Base-by-base conservation (phyloP, 1,140 invertebrate species). In the Pristionchus pacificus region DNA sequence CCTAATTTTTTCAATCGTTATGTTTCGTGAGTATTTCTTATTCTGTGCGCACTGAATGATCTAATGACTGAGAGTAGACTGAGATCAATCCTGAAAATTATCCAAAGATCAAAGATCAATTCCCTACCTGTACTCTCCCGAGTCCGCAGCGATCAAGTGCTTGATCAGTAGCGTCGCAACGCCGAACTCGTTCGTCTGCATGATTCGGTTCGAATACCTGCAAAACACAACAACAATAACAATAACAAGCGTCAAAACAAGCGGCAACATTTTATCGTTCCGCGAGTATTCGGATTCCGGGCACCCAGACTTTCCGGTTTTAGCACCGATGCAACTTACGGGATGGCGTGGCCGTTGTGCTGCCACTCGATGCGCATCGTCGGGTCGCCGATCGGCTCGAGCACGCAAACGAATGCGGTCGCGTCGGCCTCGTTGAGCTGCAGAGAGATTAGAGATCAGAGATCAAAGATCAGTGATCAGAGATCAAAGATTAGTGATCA, bases 171-270 rank as follows among this genome's bases (percentile, higher is more conserved):
- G 86, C 38, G 93, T 92, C 15, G 95, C 93, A 80, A 93, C 95
- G 60, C 93, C 93, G 83, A 97, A 97, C 83, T 97, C 93, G 80
- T 95, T 92, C 90, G 94, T 92, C 58, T 92, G 93, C n/a, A 91
- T 92, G n/a, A 94, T 89, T 74, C 94, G 90, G 85, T 95, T 95
- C 2, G 93, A 91, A 77, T 75, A n/a, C n/a, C n/a, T n/a, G n/a
- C n/a, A n/a, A n/a, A n/a, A n/a, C n/a, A n/a, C n/a, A n/a, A n/a
- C n/a, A n/a, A n/a, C n/a, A n/a, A n/a, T n/a, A n/a, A n/a, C n/a
- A n/a, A n/a, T n/a, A n/a, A n/a, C n/a, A n/a, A n/a, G n/a, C n/a
- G n/a, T n/a, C n/a, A n/a, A n/a, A n/a, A n/a, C n/a, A n/a, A n/a
- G n/a, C n/a, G n/a, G n/a, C n/a, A n/a, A n/a, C n/a, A n/a, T n/a